Evolutionary conservation across 2,797 vertebrate species (phyloP), one percentile per base, ranked within the genome.

Genomic region (Eremophila alpestris): DNA sequence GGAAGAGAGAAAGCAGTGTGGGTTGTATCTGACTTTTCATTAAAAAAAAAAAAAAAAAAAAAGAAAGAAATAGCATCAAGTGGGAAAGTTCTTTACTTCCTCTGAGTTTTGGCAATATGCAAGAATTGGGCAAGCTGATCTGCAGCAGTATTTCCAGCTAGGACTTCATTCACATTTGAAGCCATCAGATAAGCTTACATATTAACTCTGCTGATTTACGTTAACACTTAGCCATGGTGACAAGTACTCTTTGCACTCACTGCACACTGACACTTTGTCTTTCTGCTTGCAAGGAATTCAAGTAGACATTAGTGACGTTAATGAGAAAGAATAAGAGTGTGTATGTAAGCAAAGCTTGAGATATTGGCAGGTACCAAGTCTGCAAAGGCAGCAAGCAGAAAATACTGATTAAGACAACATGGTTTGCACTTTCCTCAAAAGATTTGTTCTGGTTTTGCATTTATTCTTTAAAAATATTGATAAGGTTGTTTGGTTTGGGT

Each of bases 261-360:
- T 90, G 80, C 83, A 88, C 79, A 64, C 83, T 94, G 90, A 64
- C 79, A 94, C 82, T 92, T 95, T 93, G 71, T 95, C 78, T 94
- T 89, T 86, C 80, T 96, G 79, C 73, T 92, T 93, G 27, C 81
- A 92, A 91, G 83, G 87, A 83, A 83, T 95, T 94, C 94, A 94
- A 93, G 76, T 46, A 77, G 84, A 87, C 86, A 96, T 96, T 91
- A 94, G 78, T 97, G 96, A 97, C 68, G 76, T 93, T 95, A 97
- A 96, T 78, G 76, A 92, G 79, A 73, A 92, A 86, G 78, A 94
- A 76, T 87, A 92, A 86, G 46, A 92, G 24, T 29, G 56, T 77
- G 64, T 27, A 76, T 75, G 52, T 41, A 82, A 91, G 94, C 73
- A 97, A 91, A 91, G 20, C 79, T 41, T 88, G 71, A 88, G 46